A percentile compares a stretch with the other conserved stretches of the same genome.
Evolutionary conservation across 2,888 invertebrate species (phyloP).

Genomic region (Nematopogon swammerdamellus): DNA sequence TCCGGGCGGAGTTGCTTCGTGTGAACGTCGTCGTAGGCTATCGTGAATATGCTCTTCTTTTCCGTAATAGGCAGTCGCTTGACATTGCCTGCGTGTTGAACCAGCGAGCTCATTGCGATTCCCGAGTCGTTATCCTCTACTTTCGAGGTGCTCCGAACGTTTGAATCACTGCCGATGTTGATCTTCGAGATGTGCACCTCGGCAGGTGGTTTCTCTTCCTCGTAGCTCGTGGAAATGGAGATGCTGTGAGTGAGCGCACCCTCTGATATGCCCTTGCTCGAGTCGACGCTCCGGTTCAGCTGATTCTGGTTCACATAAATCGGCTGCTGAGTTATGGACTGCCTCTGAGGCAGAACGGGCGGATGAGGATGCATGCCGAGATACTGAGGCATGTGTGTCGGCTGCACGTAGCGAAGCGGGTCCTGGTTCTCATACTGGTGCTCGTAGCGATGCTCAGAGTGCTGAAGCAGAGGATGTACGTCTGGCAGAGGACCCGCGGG

Average conservation of each 20-base stretch:
- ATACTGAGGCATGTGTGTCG: constrained; percentile 61
- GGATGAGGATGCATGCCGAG: constrained; percentile 54
- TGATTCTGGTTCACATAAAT: constrained; percentile 49
- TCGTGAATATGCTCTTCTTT: constrained; percentile 91
- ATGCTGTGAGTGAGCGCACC: constrained; percentile 43
- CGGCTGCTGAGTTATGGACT: constrained; percentile 36
- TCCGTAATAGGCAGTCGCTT: constrained; percentile 70
- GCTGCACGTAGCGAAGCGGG: constrained; percentile 51
- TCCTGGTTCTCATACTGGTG: constrained; percentile 56
- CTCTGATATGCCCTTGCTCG: constrained; percentile 33
- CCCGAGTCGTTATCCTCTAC: constrained; percentile 75
- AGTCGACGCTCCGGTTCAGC: constrained; percentile 27
- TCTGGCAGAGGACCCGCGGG: constrained; percentile 43
- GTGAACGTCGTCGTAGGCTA: constrained; percentile 88
- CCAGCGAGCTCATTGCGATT: constrained; percentile 66
- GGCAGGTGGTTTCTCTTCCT: constrained; percentile 32
- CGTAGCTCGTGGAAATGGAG: constrained; percentile 44
- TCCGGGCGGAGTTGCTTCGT: constrained; percentile 79
- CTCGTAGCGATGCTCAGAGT: constrained; percentile 76
- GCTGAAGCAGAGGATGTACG: constrained; percentile 69
- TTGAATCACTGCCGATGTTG: constrained; percentile 36
- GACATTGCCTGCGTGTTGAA: constrained; percentile 52
- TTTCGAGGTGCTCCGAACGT: constrained; percentile 26
- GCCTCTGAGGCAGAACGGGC: constrained; percentile 28
- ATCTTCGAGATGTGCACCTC: constrained; percentile 59